A percentile compares a stretch with the other conserved stretches of the same genome.
These are phyloP conservation scores for Rhizoglyphus robini DNA, from an alignment of 1,140 invertebrate genomes.

Conservation along the genomic window DNA sequence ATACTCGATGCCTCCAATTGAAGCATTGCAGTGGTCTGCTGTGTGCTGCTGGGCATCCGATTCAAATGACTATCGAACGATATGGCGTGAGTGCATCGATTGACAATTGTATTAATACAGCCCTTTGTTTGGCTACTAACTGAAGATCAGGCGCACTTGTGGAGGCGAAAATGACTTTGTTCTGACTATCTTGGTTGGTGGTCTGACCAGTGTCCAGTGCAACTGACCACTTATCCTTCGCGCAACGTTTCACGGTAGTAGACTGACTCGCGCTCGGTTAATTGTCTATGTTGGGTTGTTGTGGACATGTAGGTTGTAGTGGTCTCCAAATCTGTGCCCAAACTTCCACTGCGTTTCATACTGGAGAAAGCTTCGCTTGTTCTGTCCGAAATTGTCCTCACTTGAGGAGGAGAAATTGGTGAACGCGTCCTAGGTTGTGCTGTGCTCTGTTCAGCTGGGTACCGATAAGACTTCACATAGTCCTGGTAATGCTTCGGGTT, in stretches of 20 bases:
- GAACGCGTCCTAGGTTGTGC: not conserved
- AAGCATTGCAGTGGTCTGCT: no score
- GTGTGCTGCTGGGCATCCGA: no score
- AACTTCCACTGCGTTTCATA: not conserved
- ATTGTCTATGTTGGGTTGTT: not conserved
- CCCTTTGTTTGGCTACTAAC: no score
- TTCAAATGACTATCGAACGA: no score
- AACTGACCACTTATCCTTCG: not conserved
- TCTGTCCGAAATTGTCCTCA: not conserved
- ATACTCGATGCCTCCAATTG: no score
- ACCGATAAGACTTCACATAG: conserved; percentile 3
- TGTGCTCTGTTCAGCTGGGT: not conserved
- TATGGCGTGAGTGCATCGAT: no score
- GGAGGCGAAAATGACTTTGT: no score
- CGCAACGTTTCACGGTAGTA: not conserved
- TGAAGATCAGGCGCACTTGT: no score
- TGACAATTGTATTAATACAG: no score
- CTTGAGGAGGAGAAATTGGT: not conserved
- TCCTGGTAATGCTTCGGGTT: not conserved
- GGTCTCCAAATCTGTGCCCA: not conserved
- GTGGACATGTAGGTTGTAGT: not conserved
- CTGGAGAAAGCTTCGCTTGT: not conserved
- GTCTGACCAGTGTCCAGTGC: not conserved
- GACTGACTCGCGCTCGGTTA: not conserved
- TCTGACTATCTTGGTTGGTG: conserved; percentile 4